Evolutionary conservation across 2,113 vertebrate genomes (phyloP).

Genomic region (Tyrannus savana): DNA sequence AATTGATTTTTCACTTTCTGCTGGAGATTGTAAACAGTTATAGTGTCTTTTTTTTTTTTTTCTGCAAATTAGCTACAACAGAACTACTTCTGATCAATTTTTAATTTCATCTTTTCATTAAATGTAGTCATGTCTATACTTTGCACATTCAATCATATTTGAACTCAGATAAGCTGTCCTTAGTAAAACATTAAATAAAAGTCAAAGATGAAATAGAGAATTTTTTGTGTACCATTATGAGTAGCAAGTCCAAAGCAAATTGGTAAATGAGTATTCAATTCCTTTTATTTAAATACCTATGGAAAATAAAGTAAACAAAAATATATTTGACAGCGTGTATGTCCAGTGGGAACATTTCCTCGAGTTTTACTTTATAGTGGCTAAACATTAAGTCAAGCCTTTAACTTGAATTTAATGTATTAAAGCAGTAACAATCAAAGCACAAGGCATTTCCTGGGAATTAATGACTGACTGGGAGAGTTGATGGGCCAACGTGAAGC

Average conservation of each 20-base stretch:
- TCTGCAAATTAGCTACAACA: neutral
- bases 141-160: neutral
- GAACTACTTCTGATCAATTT: neutral
- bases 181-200: slow-evolving; percentile 21
- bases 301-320: slow-evolving; percentile 70
- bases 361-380: slow-evolving; percentile 67
- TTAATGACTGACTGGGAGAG: slow-evolving; percentile 72
- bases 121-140: neutral
- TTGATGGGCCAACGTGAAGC: slow-evolving; percentile 65
- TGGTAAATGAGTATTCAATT: slow-evolving; percentile 1
- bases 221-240: neutral
- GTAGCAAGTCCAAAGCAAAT: neutral
- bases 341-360: slow-evolving; percentile 49
- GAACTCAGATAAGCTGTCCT: neutral
- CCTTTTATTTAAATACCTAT: slow-evolving; percentile 10
- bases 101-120: neutral
- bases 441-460: slow-evolving; percentile 69
- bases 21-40: neutral
- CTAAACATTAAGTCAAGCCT: slow-evolving; percentile 72
- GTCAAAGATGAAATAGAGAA: neutral
- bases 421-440: slow-evolving; percentile 71
- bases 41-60: neutral
- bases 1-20: slow-evolving; percentile 19
- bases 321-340: slow-evolving; percentile 38
- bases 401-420: slow-evolving; percentile 77